These are phyloP conservation scores for Globodera ellingtonae DNA, from an alignment of 1,140 invertebrate genomes.

Conservation along the genomic window DNA sequence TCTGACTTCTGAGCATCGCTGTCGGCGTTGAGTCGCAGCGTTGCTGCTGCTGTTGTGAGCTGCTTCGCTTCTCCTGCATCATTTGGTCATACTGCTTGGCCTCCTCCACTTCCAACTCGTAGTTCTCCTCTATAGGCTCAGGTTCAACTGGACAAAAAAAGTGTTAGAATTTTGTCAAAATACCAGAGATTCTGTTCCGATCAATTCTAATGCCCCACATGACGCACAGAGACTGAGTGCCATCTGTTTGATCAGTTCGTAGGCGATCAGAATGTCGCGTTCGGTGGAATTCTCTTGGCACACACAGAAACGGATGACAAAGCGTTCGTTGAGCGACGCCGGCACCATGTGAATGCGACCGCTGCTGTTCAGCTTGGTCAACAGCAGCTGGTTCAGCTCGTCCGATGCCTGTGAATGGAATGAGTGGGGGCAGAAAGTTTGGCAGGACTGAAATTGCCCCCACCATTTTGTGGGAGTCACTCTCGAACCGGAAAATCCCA, in stretches of 20 bases:
- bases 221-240: constrained; percentile 41
- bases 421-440: constrained; percentile 61
- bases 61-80: constrained; percentile 37
- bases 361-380: constrained; percentile 90
- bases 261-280: constrained; percentile 57
- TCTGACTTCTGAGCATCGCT: neutral
- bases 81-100: constrained; percentile 60
- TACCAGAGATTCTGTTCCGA: too few relatives aligned
- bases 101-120: constrained; percentile 56
- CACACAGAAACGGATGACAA: constrained; percentile 86
- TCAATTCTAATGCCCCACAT: neutral
- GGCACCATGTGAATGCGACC: constrained; percentile 69
- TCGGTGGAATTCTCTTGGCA: constrained; percentile 81
- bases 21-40: neutral
- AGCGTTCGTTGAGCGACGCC: constrained; percentile 56
- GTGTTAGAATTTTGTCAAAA: neutral
- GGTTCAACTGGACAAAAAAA: constrained; percentile 51
- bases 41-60: neutral
- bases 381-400: constrained; percentile 86
- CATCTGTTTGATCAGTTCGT: constrained; percentile 62
- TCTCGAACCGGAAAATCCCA: too few relatives aligned
- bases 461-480: too few relatives aligned
- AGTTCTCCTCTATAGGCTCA: constrained; percentile 61
- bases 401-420: constrained; percentile 73
- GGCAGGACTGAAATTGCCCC: too few relatives aligned